These are phyloP conservation scores for Ectropis grisescens DNA, from an alignment of 1,140 invertebrate species.

Conservation along the genomic window DNA sequence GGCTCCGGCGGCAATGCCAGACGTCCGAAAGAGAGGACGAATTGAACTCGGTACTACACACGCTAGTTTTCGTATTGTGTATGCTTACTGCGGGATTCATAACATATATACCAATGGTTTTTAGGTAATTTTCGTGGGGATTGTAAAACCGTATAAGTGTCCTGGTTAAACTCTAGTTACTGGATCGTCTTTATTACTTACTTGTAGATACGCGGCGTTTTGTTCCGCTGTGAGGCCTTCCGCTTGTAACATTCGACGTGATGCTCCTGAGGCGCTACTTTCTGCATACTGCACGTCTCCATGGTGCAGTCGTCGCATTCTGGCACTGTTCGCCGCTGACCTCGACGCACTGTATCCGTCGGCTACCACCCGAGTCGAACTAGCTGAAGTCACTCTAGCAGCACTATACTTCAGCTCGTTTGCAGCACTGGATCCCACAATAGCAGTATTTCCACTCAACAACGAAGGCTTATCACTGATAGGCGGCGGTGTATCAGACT, in stretches of 20 bases:
- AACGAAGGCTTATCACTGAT: constrained; percentile 62
- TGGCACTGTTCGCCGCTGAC: constrained; percentile 80
- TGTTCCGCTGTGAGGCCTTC: constrained; percentile 60
- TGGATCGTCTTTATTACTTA: too few species aligned
- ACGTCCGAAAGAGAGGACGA: too few species aligned
- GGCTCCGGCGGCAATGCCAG: constrained; percentile 14
- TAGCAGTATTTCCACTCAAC: constrained; percentile 37
- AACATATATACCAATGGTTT: too few species aligned
- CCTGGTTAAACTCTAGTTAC: too few species aligned
- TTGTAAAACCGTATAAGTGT: too few species aligned
- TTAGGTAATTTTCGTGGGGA: too few species aligned
- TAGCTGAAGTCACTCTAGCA: constrained; percentile 86
- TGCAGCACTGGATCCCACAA: constrained; percentile 45
- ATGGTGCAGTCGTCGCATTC: constrained; percentile 83
- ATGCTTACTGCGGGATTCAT: too few species aligned
- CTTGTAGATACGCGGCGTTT: constrained; percentile 54
- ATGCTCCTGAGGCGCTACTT: constrained; percentile 51
- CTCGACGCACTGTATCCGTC: constrained; percentile 87
- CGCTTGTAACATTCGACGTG: constrained; percentile 47
- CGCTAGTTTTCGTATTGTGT: too few species aligned
- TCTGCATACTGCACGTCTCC: constrained; percentile 83
- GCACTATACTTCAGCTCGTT: constrained; percentile 74
- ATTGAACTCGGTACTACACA: too few species aligned
- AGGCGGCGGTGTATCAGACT: constrained; percentile 77
- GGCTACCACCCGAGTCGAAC: constrained; percentile 84